These are phyloP conservation scores for Oplegnathus fasciatus DNA, from an alignment of 2,113 vertebrate genomes.

Conservation along the genomic window DNA sequence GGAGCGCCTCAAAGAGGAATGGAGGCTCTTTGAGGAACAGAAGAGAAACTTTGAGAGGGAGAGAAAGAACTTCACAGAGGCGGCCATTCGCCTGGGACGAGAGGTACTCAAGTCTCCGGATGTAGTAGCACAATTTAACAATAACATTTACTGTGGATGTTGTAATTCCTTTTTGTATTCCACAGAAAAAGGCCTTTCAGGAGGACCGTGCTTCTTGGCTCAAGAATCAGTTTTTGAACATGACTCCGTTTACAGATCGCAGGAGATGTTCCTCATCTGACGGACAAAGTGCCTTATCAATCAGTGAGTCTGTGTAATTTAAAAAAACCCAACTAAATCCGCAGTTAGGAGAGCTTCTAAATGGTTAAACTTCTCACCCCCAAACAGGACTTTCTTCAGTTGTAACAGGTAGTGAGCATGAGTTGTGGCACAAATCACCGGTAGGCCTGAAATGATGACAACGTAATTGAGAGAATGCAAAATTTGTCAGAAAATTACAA, in stretches of 20 bases:
- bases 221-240: constrained; percentile 96
- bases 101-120: constrained; percentile 84
- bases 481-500: background rate
- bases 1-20: constrained; percentile 95
- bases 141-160: background rate
- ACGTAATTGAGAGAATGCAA: background rate
- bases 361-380: background rate
- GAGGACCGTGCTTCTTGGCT: constrained; percentile 93
- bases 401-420: background rate
- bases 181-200: constrained; percentile 93
- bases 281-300: constrained; percentile 89
- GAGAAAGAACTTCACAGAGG: constrained; percentile 95
- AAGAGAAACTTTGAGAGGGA: constrained; percentile 96
- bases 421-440: background rate
- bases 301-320: constrained; percentile 84
- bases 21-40: constrained; percentile 94
- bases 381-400: background rate
- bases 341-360: background rate
- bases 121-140: rapidly evolving
- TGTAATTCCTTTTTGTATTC: background rate
- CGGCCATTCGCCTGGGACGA: constrained; percentile 94
- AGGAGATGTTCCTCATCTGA: constrained; percentile 88
- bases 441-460: background rate
- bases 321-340: background rate
- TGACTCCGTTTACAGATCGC: constrained; percentile 90